Evolutionary conservation across 2,888 invertebrate species (phyloP).

Genomic region (Tuta absoluta): DNA sequence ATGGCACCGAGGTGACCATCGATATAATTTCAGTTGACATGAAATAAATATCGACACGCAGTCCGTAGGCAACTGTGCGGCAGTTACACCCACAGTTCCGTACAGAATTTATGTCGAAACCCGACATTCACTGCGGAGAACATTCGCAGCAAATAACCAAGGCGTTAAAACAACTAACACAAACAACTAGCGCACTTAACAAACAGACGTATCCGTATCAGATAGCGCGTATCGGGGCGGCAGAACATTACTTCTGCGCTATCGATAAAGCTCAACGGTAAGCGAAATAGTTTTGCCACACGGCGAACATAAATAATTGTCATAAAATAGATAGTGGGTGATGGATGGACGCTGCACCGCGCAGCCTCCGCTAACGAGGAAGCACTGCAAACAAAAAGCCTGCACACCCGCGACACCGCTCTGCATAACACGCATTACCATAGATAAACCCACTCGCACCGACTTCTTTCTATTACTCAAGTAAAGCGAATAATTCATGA

Average conservation of each 20-base stretch:
- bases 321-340: slow-evolving; percentile 76
- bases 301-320: slow-evolving; percentile 79
- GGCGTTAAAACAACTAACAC: slow-evolving; percentile 79
- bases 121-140: slow-evolving; percentile 73
- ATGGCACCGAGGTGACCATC: slow-evolving; percentile 54
- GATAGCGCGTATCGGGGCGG: slow-evolving; percentile 76
- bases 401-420: slow-evolving; percentile 34
- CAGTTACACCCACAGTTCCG: slow-evolving; percentile 79
- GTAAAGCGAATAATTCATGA: slow-evolving; percentile 45
- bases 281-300: slow-evolving; percentile 77
- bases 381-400: slow-evolving; percentile 51
- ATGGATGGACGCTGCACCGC: slow-evolving; percentile 64
- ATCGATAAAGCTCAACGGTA: slow-evolving; percentile 80
- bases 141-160: slow-evolving; percentile 76
- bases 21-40: slow-evolving; percentile 64
- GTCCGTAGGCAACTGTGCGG: slow-evolving; percentile 62
- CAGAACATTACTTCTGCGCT: slow-evolving; percentile 77
- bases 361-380: slow-evolving; percentile 64
- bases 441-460: slow-evolving; percentile 22
- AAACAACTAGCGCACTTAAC: slow-evolving; percentile 78
- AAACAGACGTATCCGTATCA: slow-evolving; percentile 80
- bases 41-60: slow-evolving; percentile 68
- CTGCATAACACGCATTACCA: slow-evolving; percentile 26
- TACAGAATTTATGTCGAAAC: slow-evolving; percentile 78
- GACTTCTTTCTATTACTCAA: slow-evolving; percentile 42